phyloP scores from a whole-genome alignment of 2,113 vertebrate species.

The Bettongia penicillata region DNA sequence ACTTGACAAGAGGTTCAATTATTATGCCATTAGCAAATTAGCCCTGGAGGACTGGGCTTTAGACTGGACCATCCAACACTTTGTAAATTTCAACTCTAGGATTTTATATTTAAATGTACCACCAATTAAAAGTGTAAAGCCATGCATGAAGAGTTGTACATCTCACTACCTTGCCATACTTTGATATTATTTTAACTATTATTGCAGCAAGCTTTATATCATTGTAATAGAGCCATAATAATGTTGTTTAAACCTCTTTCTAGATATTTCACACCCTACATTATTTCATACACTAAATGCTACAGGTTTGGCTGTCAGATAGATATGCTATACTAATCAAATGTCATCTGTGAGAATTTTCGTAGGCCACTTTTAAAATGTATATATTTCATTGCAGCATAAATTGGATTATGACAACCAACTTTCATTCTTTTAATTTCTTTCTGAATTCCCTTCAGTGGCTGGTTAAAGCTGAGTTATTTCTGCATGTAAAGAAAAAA shows the following conservation, averaged over 20 bases:
- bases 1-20: slow-evolving; percentile 64
- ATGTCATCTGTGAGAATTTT: slow-evolving; percentile 50
- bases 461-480: slow-evolving; percentile 63
- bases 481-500: slow-evolving; percentile 47
- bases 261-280: slow-evolving; percentile 58
- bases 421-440: slow-evolving; percentile 21
- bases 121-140: slow-evolving; percentile 65
- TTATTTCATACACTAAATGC: slow-evolving; percentile 70
- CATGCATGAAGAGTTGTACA: slow-evolving; percentile 44
- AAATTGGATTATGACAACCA: slow-evolving; percentile 55
- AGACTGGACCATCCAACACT: slow-evolving; percentile 46
- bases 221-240: slow-evolving; percentile 64
- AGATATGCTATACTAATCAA: slow-evolving; percentile 62
- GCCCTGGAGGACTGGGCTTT: slow-evolving; percentile 51
- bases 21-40: slow-evolving; percentile 54
- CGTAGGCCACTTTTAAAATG: slow-evolving; percentile 75
- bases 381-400: slow-evolving; percentile 54
- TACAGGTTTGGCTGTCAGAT: slow-evolving; percentile 71
- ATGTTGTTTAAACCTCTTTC: slow-evolving; percentile 72
- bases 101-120: slow-evolving; percentile 62
- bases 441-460: slow-evolving; percentile 20
- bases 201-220: slow-evolving; percentile 67
- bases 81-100: slow-evolving; percentile 55
- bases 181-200: slow-evolving; percentile 44
- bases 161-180: slow-evolving; percentile 25